Evolutionary conservation across 2,797 vertebrate species (phyloP), one percentile per base, ranked within the genome.

Genomic region (Eospalax fontanierii): DNA sequence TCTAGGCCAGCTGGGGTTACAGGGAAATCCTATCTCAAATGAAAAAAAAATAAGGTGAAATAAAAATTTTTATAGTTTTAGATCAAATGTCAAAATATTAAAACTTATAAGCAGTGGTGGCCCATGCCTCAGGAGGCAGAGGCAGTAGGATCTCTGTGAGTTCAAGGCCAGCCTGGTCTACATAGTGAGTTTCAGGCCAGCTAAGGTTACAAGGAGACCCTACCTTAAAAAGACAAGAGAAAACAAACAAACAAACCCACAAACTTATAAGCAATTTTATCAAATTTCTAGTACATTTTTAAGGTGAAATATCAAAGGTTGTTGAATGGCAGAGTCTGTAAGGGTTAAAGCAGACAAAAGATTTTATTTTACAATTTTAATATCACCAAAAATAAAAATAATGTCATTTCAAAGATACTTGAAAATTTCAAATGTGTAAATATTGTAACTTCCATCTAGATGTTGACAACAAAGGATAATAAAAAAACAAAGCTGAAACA

Each of bases 291-390:
- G 38, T 65, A 89, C 80, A 61, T 46, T 96, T 85, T 54, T 43
- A 91, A 94, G 24, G 19, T 80, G 8, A 21, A 90, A 40, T 65
- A 92, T 87, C 92, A 93, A 95, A 93, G 63, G 22, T 89, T 92
- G 57, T 6, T 59, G 85, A 96, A 79, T 71, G 28, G 84, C 9
- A 83, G 21, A 90, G 46, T 26, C 86, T 76, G 26, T 50, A 38
- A 95, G 33, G 16, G n/a, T 2, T 68, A 61, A 22, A 87, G 74
- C 57, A 89, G 35, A 80, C 75, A 50, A 73, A n/a, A 78, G 6
- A 76, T 74, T 91, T 90, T 73, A 70, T 30, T 82, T 91, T 95
- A 59, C 43, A 92, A 91, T n/a, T 87, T 91, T 91, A 92, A 82
- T 71, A 46, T 43, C 9, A 85, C 40, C 38, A 92, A 63, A 63